Base-by-base conservation (phyloP, 1,140 invertebrate species). In the Campoletis sonorensis region DNA sequence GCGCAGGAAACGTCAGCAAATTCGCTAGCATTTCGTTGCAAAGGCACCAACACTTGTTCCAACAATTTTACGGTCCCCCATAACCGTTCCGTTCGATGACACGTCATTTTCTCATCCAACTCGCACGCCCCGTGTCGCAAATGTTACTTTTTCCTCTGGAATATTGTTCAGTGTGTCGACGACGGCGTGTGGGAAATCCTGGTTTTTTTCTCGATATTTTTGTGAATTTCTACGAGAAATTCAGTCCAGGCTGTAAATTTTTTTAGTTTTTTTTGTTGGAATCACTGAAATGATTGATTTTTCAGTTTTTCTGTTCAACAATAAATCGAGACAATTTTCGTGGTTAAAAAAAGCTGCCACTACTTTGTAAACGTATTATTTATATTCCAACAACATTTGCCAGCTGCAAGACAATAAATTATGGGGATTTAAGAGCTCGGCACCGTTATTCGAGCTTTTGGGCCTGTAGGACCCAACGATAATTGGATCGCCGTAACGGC, bases 21-120 rank as follows among this genome's bases (percentile, higher is more conserved):
- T 27, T 37, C 21, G 0, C 16, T 23, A 58, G 70, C 18, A n/a
- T 23, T 58, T 51, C 79, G 33, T 30, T 1, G 8, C 1, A 13
- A 70, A 71, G 40, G 71, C 71, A 73, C 30, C 33, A 30, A 80
- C 30, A 54, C 71, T 4, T 61, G 51, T 26, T 23, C 70, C 23
- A n/a, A 4, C 67, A 67, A 81, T 81, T 67, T 81, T 45, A 81
- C 75, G 71, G 51, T 64, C 51, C 58, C 51, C 10, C 33, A 7
- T 21, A 72, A 58, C 54, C 7, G 40, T 45, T 37, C 40, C 30
- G 21, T 37, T 61, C 40, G 72, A 75, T 80, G 79, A 80, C 79
- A 72, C 72, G 79, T 81, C 72, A 76, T 81, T 76, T 81, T 81
- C 72, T 30, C 79, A 58, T 73, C 79, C 40, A 8, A 30, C n/a